phyloP scores from a whole-genome alignment of 2,113 vertebrate genomes.

The Xyliphius kryptos region DNA sequence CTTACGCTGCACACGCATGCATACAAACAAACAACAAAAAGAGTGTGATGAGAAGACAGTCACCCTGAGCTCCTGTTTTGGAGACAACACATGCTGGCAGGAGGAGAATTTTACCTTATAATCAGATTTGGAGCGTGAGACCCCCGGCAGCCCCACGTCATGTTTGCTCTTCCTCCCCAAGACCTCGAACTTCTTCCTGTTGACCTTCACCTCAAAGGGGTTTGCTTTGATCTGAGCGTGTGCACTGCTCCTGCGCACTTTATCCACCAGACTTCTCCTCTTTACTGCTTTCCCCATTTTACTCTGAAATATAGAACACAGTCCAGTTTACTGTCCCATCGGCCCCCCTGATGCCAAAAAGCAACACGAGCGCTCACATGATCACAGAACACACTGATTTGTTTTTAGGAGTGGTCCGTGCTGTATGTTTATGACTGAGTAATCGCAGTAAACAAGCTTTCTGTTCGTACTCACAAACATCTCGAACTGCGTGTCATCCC shows the following conservation, averaged over 20 bases:
- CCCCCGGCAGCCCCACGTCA: constrained; percentile 86
- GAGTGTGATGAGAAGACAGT: not conserved
- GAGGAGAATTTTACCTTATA: constrained; percentile 70
- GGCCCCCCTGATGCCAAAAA: too few species aligned
- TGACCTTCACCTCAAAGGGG: constrained; percentile 94
- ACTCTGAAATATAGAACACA: not conserved
- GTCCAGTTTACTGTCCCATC: too few species aligned
- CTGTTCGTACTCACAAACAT: too few species aligned
- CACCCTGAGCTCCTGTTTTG: not conserved
- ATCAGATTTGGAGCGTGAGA: constrained; percentile 83
- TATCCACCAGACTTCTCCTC: constrained; percentile 59
- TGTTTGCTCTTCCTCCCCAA: constrained; percentile 84
- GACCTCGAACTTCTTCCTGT: constrained; percentile 88
- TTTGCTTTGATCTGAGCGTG: constrained; percentile 71
- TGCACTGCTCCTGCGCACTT: constrained; percentile 61
- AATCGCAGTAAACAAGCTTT: too few species aligned
- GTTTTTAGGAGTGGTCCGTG: too few species aligned
- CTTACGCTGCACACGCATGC: constrained; percentile 67
- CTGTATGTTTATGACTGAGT: too few species aligned
- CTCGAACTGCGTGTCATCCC: too few species aligned
- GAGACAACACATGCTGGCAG: not conserved
- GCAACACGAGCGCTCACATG: too few species aligned
- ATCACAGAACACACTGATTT: too few species aligned
- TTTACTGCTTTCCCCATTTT: constrained; percentile 60
- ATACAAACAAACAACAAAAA: not conserved